Evolutionary conservation across 92 coral and sea anemone genomes (phyloP), one percentile per base, ranked within the genome.

Genomic region (Epizoanthus ramosus): DNA sequence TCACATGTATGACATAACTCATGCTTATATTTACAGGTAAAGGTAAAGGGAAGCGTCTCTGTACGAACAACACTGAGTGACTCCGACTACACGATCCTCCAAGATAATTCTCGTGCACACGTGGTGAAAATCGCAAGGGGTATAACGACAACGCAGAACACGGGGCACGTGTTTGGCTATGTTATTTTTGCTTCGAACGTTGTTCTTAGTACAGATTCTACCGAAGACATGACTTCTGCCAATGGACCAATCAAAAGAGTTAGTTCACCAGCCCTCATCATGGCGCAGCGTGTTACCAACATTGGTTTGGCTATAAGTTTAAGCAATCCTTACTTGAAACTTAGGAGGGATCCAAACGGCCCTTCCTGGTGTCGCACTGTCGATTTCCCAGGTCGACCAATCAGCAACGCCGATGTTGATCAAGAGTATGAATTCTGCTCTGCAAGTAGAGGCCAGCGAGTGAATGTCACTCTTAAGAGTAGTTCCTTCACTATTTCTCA

Each of bases 321-420:
- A 17, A 68, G 73, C 52, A 12, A n/a, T 37, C 73, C 73, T 28
- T 2, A 33, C 73, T 52, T 68, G 15, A 33, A 17, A 0, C 73
- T 68, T 22, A 31, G 45, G 14, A 35, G 73, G 16, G 47, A 68
- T 18, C 73, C 73, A 1, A 18, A 68, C 18, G 52, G 52, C n/a
- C n/a, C 73, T n/a, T 68, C 73, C 21, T 68, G 73, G 73, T 68
- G 73, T 68, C 52, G 23, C 33, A 37, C 3, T 28, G 31, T 28
- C 6, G 21, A 17, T 39, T 8, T 4, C 13, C 71, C 43, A 68
- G 22, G 19, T 7, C 21, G 0, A 16, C 73, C 22, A 28, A 68
- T 23, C 18, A 28, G 35, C 1, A 22, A 22, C 23, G 45, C 7
- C 9, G 73, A 68, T n/a, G 22, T 68, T 15, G 18, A 12, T n/a